These are phyloP conservation scores for Cecropterus lyciades DNA, from an alignment of 1,140 invertebrate genomes.

Conservation along the genomic window DNA sequence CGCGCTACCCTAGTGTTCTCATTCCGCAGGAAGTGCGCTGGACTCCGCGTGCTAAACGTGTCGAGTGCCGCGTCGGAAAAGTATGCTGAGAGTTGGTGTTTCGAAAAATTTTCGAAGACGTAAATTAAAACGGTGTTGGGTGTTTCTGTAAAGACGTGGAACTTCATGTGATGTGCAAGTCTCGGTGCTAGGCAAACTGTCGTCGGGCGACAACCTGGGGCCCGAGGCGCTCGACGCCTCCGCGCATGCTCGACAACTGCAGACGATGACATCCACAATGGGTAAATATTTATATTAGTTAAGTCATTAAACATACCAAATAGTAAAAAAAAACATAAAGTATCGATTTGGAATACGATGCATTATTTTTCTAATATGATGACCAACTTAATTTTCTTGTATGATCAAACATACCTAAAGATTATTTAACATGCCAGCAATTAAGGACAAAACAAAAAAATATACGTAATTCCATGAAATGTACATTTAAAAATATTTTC, in stretches of 20 bases:
- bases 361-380: no score
- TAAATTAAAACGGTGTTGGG: slow-evolving; percentile 80
- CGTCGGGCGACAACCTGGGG: slow-evolving; percentile 73
- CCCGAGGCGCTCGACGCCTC: slow-evolving; percentile 76
- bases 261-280: slow-evolving; percentile 82
- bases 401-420: no score
- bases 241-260: slow-evolving; percentile 71
- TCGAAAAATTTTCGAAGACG: slow-evolving; percentile 74
- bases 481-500: background rate
- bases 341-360: no score
- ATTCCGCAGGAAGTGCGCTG: slow-evolving; percentile 71
- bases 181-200: slow-evolving; percentile 72
- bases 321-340: background rate
- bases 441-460: no score
- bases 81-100: slow-evolving; percentile 77
- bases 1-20: slow-evolving; percentile 56
- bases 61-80: slow-evolving; percentile 66
- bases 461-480: no score
- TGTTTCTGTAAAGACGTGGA: slow-evolving; percentile 62
- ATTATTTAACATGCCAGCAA: no score
- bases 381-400: no score
- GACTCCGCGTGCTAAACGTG: slow-evolving; percentile 65
- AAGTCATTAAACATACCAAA: slow-evolving; percentile 1
- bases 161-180: slow-evolving; percentile 74
- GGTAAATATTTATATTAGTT: slow-evolving; percentile 65